Evolutionary conservation across 2,888 invertebrate genomes (phyloP).

Genomic region (Sarcophaga caerulescens): DNA sequence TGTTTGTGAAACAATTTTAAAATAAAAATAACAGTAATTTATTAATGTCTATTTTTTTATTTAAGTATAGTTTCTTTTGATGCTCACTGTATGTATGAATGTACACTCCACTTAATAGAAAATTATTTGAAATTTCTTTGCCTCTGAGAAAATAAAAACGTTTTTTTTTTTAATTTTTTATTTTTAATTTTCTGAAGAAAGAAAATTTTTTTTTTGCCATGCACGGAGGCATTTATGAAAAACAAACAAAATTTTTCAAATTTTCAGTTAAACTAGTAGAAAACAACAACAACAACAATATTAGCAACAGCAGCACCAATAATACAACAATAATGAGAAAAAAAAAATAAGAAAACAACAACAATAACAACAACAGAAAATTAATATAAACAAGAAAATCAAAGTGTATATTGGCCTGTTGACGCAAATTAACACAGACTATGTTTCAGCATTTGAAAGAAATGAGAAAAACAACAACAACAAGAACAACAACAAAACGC

Average conservation of each 20-base stretch:
- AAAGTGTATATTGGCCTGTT: conserved; percentile 78
- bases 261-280: conserved; percentile 53
- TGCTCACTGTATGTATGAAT: neutral
- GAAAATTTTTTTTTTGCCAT: conserved; percentile 50
- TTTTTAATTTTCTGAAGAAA: neutral
- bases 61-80: neutral
- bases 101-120: conserved; percentile 37
- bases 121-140: conserved; percentile 48
- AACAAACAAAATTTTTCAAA: conserved; percentile 43
- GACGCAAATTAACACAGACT: conserved; percentile 80
- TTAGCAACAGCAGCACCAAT: neutral
- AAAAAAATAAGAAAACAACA: conserved; percentile 31
- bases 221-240: conserved; percentile 46
- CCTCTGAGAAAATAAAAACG: neutral
- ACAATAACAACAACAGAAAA: conserved; percentile 54
- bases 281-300: conserved; percentile 44
- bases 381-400: conserved; percentile 65
- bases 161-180: too few relatives aligned
- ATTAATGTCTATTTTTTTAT: neutral
- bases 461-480: conserved; percentile 40
- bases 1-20: too few relatives aligned
- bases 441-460: conserved; percentile 64
- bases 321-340: conserved; percentile 1
- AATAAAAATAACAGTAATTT: neutral
- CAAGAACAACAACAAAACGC: conserved; percentile 11